Evolutionary conservation across 1,140 invertebrate genomes (phyloP).

Genomic region (Aricia agestis): DNA sequence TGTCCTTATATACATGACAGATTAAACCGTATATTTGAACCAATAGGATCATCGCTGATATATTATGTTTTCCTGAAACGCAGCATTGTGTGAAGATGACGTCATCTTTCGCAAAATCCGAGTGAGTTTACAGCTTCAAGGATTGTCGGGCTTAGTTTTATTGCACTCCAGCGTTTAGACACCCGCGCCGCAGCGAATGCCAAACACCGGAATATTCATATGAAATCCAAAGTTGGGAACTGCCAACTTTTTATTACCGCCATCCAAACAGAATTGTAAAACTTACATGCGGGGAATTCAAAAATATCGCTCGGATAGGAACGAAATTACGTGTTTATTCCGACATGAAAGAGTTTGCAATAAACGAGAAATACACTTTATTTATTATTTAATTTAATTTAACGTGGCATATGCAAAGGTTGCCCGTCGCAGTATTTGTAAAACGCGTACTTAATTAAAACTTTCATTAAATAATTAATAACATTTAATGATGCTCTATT

Average conservation of each 20-base stretch:
- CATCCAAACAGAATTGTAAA: slow-evolving; percentile 29
- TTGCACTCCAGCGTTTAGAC: slow-evolving; percentile 63
- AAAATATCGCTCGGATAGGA: background rate
- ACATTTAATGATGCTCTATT: background rate
- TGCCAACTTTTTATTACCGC: slow-evolving; percentile 46
- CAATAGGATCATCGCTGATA: no score
- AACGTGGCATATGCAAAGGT: no score
- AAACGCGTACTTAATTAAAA: background rate
- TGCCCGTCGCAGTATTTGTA: no score
- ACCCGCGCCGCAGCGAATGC: slow-evolving; percentile 45
- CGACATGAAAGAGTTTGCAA: background rate
- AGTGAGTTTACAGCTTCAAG: slow-evolving; percentile 40
- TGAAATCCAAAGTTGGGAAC: slow-evolving; percentile 45
- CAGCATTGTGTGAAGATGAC: slow-evolving; percentile 61
- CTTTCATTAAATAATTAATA: background rate
- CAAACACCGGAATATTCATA: slow-evolving; percentile 61
- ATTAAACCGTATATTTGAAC: no score
- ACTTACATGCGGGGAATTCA: background rate
- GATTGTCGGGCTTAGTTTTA: slow-evolving; percentile 68
- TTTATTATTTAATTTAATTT: no score
- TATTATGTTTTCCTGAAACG: no score
- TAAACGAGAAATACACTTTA: no score
- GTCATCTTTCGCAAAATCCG: slow-evolving; percentile 47
- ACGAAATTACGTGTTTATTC: background rate
- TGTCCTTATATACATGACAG: no score